Evolutionary conservation across 2,797 vertebrate species (phyloP), one percentile per base, ranked within the genome.

Genomic region (Sebastes melanostomus): DNA sequence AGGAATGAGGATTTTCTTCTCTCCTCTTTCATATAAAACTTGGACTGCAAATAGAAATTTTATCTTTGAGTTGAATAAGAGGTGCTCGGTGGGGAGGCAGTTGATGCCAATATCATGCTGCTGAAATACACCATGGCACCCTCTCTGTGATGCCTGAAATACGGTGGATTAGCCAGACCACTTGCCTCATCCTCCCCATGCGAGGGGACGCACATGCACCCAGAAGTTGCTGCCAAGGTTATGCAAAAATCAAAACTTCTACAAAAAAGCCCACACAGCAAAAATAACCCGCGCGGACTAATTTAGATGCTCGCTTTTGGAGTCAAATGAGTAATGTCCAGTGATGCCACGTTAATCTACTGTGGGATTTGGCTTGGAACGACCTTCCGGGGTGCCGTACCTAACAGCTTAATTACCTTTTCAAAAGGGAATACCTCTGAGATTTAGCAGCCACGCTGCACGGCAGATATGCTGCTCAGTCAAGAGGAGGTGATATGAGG

Each of bases 401-500:
- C 92, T 82, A 88, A 90, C 84, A 66, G 73, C 87, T 90, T 95
- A 94, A 95, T 95, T 94, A 92, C 89, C 83, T 93, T 91, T 91
- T 90, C 80, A 88, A 86, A 92, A 89, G 85, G 80, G 81, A 91
- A 93, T 85, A 85, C 92, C 89, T 87, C 82, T 29, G 91, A 93
- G 94, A 89, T 88, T 91, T 87, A 85, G 75, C 80, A 84, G 87
- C 80, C 75, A 32, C 74, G 80, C 81, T 71, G 78, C 71, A 67
- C 81, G 20, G 85, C 62, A 86, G 90, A 92, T 89, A 91, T 66
- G 88, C 75, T 82, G 89, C 80, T 88, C 86, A 78, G 87, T 87
- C 80, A 88, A 84, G 87, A 87, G 87, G 87, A 90, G 88, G 84
- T 86, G 91, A 93, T 90, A 83, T 77, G 87, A 91, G 76, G 91